Base-by-base conservation (phyloP, 30 jellyfish, hydroid and myxozoan genomes). In the Sanderia malayensis region DNA sequence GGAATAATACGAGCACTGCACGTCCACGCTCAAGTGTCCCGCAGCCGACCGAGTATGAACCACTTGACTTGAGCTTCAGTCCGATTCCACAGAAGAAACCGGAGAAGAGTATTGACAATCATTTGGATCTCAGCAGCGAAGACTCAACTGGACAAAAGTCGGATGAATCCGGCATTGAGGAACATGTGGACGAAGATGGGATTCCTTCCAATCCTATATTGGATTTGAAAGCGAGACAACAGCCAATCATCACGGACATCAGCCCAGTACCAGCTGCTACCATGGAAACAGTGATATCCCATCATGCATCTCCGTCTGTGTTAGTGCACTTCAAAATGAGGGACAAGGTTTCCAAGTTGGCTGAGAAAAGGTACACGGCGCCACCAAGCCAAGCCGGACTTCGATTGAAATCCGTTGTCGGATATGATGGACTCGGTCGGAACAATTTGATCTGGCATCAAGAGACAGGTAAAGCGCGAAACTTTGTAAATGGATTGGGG, bases 381-480 rank as follows among this genome's bases (percentile, higher is more conserved):
- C 97, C 97, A 31, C 75, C 88, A 13, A 47, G 76, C 19, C 85
- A 66, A 53, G 97, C 97, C 23, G 97, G 97, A 10, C 26, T 90
- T 59, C 82, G 66, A 34, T 77, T 90, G 72, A 66, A 67, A 30
- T 57, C 95, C 7, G 89, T 72, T n/a, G 78, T 90, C 34, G 97
- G 97, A 17, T 83, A 73, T 68, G 86, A 82, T 64, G 95, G 97
- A 11, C 32, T 61, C 44, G 97, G 93, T 2, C 58, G 95, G 46
- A 70, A 67, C 23, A 90, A 90, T 58, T 44, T 90, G 57, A 26
- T 80, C 6, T 90, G 97, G 97, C 94, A 90, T 30, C 95, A 95
- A 1, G 87, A 67, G 1, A 68, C 95, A 58, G 97, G 97, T 90
- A 28, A 20, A 4, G 31, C 27, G 19, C n/a, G n/a, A n/a, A n/a